These are phyloP conservation scores for Pelvicachromis taeniatus DNA, from an alignment of 2,113 vertebrate genomes.

Conservation along the genomic window DNA sequence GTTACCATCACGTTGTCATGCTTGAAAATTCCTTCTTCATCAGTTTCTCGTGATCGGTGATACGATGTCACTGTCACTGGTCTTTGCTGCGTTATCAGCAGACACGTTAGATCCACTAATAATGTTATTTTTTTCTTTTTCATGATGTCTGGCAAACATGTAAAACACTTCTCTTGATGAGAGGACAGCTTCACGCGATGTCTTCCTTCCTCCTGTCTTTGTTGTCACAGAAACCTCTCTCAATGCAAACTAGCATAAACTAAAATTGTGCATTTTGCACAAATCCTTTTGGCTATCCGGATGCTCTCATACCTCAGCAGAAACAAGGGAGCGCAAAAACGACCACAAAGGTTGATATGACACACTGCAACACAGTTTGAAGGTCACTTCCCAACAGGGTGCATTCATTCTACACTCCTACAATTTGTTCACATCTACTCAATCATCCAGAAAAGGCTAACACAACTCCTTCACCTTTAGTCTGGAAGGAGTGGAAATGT, in stretches of 20 bases:
- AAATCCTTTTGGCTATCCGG: background rate
- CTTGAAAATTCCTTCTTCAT: background rate
- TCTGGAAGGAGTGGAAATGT: background rate
- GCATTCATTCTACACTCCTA: background rate
- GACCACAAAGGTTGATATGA: background rate
- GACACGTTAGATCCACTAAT: background rate
- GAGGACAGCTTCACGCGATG: background rate
- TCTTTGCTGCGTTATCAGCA: background rate
- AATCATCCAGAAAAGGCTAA: background rate
- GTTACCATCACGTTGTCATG: background rate
- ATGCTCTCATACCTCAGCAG: background rate
- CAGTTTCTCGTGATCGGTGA: background rate
- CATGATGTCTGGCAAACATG: background rate
- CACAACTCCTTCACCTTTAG: background rate
- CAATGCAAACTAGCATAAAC: background rate
- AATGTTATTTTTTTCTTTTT: background rate
- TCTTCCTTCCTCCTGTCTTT: background rate
- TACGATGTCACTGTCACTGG: background rate
- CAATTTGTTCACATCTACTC: background rate
- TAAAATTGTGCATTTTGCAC: background rate
- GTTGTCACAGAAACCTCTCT: background rate
- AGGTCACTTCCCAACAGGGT: background rate
- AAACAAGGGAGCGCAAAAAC: background rate
- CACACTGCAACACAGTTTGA: background rate
- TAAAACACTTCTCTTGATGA: background rate